Evolutionary conservation across 2,797 vertebrate genomes (phyloP), one percentile per base, ranked within the genome.

Genomic region (Ceyx erithaca): DNA sequence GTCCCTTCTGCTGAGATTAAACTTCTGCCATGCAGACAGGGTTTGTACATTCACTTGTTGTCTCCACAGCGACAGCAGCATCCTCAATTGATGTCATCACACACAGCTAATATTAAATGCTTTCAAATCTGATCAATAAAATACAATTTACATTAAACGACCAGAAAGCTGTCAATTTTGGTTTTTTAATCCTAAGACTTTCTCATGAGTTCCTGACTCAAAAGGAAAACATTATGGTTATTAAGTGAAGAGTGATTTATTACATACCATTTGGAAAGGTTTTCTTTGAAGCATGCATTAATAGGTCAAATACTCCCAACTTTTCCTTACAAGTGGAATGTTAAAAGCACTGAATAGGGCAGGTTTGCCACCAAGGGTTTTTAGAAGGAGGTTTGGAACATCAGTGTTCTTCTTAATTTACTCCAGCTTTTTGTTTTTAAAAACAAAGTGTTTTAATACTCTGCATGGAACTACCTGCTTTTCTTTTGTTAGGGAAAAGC

Each of bases 81-180:
- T 88, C 93, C 72, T 91, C 93, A 96, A 57, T 62, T 96, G 95
- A 96, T 94, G 96, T 91, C 96, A 95, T 40, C 55, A 51, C 78
- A 86, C 8, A 10, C 58, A 86, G 88, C 70, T 92, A 62, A 92
- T 96, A 97, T 85, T 96, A 97, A 97, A 97, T 89, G 92, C 59
- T 77, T 97, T 97, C 92, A 96, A 85, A 95, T 79, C 90, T 58
- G 96, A 98, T 99, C 98, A 96, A 98, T 98, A 98, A 96, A 97
- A 97, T 85, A 93, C 93, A 91, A 95, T 97, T 97, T 96, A 94
- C 97, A 89, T 95, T 93, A 96, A 96, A 94, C 86, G 88, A 89
- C 83, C 92, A 89, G 91, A 89, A 91, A 95, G 73, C 83, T 95
- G 94, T 91, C 96, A 87, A 59, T 95, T 92, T 26, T 51, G 43